phyloP scores from a whole-genome alignment of 2,113 vertebrate species.

The Lophotis ruficrista region DNA sequence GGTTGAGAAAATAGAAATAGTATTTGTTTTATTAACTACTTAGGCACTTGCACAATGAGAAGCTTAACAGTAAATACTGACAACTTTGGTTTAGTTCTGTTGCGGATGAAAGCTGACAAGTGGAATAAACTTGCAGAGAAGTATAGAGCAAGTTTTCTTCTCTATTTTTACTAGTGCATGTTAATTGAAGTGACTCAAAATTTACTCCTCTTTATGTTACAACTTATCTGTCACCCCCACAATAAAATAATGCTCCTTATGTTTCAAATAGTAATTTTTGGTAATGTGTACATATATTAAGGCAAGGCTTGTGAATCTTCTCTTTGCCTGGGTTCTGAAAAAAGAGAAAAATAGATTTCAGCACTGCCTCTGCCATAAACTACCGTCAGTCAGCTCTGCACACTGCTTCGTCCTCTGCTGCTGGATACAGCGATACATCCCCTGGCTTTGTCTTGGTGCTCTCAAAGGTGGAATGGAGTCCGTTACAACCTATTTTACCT shows the following conservation, averaged over 20 bases:
- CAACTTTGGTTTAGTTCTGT: not conserved
- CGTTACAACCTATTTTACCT: fast-evolving
- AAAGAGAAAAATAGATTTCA: not conserved
- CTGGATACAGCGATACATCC: fast-evolving
- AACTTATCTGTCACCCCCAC: not conserved
- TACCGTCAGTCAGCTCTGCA: fast-evolving
- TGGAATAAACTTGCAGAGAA: not conserved
- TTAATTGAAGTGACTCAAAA: not conserved
- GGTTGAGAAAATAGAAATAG: not conserved
- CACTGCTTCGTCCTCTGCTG: not conserved
- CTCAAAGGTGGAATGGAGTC: not conserved
- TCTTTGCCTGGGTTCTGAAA: not conserved
- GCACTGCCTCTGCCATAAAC: not conserved
- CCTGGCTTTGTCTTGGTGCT: not conserved
- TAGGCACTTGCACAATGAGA: not conserved
- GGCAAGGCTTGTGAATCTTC: not conserved
- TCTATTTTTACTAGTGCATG: not conserved
- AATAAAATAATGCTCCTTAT: not conserved
- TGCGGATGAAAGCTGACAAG: constrained; percentile 1
- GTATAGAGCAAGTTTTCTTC: not conserved
- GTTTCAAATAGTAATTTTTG: not conserved
- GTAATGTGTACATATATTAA: not conserved
- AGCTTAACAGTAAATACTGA: not conserved
- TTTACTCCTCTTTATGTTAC: not conserved
- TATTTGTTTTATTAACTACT: not conserved